Base-by-base conservation (phyloP, 2,888 invertebrate genomes). In the Aspidapion aeneum region DNA sequence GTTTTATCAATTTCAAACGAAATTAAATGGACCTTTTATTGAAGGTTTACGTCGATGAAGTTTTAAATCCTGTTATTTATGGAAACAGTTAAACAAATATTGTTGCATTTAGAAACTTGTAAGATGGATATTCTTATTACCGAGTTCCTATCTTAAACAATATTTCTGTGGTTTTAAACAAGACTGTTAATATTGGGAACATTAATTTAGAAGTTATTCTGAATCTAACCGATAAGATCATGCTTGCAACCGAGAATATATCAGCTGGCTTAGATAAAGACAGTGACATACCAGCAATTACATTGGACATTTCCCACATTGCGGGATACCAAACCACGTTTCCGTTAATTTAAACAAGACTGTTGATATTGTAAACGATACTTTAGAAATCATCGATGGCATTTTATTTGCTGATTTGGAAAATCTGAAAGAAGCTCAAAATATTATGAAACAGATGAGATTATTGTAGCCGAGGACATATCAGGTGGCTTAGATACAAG, bases 151-250 rank as follows among this genome's bases (percentile, higher is more conserved):
- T n/a, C n/a, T n/a, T n/a, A n/a, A n/a, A n/a, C n/a, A n/a, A n/a
- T n/a, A n/a, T n/a, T n/a, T n/a, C n/a, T n/a, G n/a, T n/a, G n/a
- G n/a, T n/a, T n/a, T n/a, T n/a, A n/a, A n/a, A n/a, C n/a, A n/a
- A n/a, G n/a, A n/a, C n/a, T n/a, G n/a, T n/a, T n/a, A n/a, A n/a
- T n/a, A n/a, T n/a, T n/a, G n/a, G n/a, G n/a, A n/a, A n/a, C n/a
- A n/a, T n/a, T n/a, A n/a, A n/a, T n/a, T n/a, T n/a, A n/a, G n/a
- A 85, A 76, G 81, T 81, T 19, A 52, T 68, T 9, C 79, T 89
- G 61, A 88, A 89, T 76, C 84, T 87, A 17, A 87, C 88, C 1
- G 88, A 88, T 74, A 81, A 83, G 16, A 81, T 88, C 65, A 77
- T 89, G 58, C 86, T 87, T 71, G 81, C 84, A 5, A 78, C 87